These are phyloP conservation scores for Metallyticus violacea DNA, from an alignment of 2,888 invertebrate genomes.

Conservation along the genomic window DNA sequence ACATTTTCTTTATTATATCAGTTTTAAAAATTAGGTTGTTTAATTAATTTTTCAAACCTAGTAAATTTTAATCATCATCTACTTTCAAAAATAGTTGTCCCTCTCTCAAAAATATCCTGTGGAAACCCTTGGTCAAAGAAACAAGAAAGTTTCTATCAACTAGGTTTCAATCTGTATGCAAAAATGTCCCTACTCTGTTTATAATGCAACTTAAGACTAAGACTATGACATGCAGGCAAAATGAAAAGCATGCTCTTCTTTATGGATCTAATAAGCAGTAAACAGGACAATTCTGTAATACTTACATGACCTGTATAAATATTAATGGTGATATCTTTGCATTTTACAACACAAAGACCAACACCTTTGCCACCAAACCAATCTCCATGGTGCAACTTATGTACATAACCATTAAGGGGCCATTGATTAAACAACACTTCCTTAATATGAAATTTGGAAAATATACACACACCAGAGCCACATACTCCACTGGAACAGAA, in stretches of 20 bases:
- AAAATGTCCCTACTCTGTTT: background rate
- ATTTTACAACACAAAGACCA: conserved; percentile 72
- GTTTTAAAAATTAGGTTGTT: too few species aligned
- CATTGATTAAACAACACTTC: conserved; percentile 90
- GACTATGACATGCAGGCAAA: too few species aligned
- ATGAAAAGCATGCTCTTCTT: too few species aligned
- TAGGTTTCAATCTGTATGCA: too few species aligned
- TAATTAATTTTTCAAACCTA: too few species aligned
- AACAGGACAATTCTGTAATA: conserved; percentile 34
- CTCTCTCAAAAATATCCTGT: too few species aligned
- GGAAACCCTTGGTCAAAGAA: too few species aligned
- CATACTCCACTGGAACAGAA: conserved; percentile 73
- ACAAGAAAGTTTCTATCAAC: too few species aligned
- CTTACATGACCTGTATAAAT: conserved; percentile 92
- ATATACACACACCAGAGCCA: conserved; percentile 86
- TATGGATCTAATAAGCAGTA: background rate
- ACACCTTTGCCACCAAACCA: conserved; percentile 99
- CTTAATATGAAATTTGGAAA: conserved; percentile 78
- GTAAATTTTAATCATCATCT: too few species aligned
- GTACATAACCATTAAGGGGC: conserved; percentile 96
- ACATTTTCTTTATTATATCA: too few species aligned
- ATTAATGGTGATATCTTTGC: conserved; percentile 69
- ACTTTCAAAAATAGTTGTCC: too few species aligned
- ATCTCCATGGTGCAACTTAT: conserved; percentile 93
- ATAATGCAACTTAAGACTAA: background rate